Percentiles rank a stretch among this genome's conserved stretches.
Evolutionary conservation across 2,113 vertebrate species (phyloP).

Genomic region (Morone saxatilis): DNA sequence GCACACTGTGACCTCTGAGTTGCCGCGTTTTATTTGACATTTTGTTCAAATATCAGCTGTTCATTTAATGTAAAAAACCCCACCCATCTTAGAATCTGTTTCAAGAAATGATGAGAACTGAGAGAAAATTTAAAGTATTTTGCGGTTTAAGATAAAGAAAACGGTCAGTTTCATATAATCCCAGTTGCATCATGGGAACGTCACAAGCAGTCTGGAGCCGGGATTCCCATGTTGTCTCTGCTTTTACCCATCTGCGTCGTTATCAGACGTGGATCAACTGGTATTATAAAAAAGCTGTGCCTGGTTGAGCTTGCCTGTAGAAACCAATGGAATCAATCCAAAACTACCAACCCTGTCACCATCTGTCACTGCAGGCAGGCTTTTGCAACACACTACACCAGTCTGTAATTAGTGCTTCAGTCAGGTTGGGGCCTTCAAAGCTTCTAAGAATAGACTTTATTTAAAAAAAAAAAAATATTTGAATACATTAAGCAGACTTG

Average conservation of each 20-base stretch:
- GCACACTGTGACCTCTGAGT: constrained; percentile 16
- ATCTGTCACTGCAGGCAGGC: constrained; percentile 66
- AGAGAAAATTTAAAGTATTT: neutral
- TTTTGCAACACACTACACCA: constrained; percentile 24
- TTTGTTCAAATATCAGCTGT: constrained; percentile 26
- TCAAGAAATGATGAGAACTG: neutral
- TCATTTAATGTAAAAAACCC: neutral
- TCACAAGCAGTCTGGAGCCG: constrained; percentile 10
- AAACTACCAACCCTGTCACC: constrained; percentile 56
- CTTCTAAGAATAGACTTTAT: constrained; percentile 23
- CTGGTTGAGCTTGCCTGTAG: constrained; percentile 35
- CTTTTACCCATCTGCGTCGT: constrained; percentile 49
- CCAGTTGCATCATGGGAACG: constrained; percentile 9
- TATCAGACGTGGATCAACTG: constrained; percentile 48
- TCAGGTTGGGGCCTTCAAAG: constrained; percentile 20
- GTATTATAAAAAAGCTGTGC: constrained; percentile 44
- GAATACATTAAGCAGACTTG: constrained; percentile 10
- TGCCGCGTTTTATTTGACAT: constrained; percentile 14
- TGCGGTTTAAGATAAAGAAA: neutral
- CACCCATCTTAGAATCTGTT: neutral
- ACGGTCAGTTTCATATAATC: neutral
- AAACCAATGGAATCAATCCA: constrained; percentile 58
- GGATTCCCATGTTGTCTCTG: constrained; percentile 44
- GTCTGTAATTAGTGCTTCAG: constrained; percentile 38
- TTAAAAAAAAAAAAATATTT: neutral